Evolutionary conservation across 2,888 invertebrate species (phyloP), one percentile per base, ranked within the genome.

Genomic region (Agrochola lota): DNA sequence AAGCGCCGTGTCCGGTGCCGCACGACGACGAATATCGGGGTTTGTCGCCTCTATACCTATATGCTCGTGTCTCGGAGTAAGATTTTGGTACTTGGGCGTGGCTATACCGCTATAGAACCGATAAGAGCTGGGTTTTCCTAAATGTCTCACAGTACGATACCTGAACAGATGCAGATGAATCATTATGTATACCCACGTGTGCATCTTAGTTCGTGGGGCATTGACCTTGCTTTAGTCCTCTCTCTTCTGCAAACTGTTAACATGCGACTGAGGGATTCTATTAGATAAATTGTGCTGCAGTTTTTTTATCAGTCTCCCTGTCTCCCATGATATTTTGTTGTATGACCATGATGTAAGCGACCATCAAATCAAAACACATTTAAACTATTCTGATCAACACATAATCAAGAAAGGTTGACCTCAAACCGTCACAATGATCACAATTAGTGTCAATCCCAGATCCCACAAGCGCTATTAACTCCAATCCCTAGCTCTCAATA

Each of bases 1-100:
- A 88, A 88, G 83, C 86, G 87, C 73, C 83, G 82, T 88, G 88
- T 88, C 88, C 88, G 88, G 88, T 88, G 78, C 85, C 67, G 80
- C 80, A 77, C 82, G 74, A 70, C 74, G 70, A 72, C 80, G 78
- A 77, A 77, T 83, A 86, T 84, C 87, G 74, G 85, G 57, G 85
- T 81, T 85, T 87, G 86, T 77, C 87, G 74, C 74, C 57, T 84
- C 71, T 72, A 79, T 83, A 77, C 49, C 69, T 87, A 80, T 40
- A 84, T 43, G 15, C 62, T 78, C 60, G 64, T 35, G 66, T 60
- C 74, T 75, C 62, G 67, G 57, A 77, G 40, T 66, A 78, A 71
- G 73, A 77, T 77, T 78, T 78, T 35, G 59, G 74, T 75, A 78
- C 52, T 60, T 49, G 66, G 84, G 84, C 63, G 84, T 81, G 83